Evolutionary conservation across 2,113 vertebrate species (phyloP).

Genomic region (Motacilla alba): DNA sequence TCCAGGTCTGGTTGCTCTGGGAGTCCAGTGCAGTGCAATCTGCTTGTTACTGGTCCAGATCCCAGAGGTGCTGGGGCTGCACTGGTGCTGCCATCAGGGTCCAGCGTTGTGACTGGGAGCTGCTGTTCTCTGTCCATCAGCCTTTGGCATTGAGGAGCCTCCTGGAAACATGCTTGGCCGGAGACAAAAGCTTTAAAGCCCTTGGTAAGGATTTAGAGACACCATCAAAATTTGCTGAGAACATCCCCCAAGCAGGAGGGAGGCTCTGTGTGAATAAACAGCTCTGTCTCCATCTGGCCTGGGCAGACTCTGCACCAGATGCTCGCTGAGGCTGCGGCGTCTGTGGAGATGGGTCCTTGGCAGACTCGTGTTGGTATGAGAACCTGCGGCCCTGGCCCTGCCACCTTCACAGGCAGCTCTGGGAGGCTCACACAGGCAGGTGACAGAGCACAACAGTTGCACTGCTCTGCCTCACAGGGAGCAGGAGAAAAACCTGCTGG

Average conservation of each 20-base stretch:
- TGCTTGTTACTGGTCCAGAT: neutral
- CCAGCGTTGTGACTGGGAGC: accelerated
- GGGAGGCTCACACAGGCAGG: neutral
- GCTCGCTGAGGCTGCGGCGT: neutral
- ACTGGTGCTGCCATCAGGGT: accelerated
- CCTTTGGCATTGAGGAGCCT: neutral
- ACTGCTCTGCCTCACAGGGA: neutral
- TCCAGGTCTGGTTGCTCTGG: neutral
- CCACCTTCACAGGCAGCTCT: neutral
- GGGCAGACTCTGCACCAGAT: neutral
- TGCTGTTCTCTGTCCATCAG: neutral
- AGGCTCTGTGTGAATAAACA: neutral
- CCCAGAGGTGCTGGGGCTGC: neutral
- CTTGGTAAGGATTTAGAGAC: neutral
- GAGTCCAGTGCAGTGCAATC: accelerated
- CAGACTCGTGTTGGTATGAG: neutral
- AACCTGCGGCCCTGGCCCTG: neutral
- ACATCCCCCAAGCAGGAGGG: neutral
- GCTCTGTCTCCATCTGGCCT: neutral
- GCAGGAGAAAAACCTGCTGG: neutral
- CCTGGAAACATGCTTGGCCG: neutral
- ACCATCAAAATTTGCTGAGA: neutral
- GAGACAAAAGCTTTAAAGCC: neutral
- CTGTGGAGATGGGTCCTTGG: neutral
- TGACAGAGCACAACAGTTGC: neutral